Conservation (phyloP, 1,140 invertebrate species). For the Camponotus floridanus region DNA sequence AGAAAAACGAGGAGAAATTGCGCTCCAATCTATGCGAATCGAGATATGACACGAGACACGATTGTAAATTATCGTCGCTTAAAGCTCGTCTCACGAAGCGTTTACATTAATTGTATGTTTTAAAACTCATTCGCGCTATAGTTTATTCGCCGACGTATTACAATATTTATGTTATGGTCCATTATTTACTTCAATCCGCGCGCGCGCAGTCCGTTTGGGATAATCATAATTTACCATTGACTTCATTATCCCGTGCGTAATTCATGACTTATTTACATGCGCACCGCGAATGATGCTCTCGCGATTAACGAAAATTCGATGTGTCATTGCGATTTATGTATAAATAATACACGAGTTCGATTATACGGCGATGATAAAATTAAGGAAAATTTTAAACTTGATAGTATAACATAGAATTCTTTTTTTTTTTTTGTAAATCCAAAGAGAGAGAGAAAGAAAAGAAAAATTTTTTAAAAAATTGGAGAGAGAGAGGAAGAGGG, state of each 20-base stretch:
- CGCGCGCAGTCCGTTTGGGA: conserved; percentile 15
- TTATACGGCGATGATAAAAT: background rate
- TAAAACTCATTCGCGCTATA: conserved; percentile 30
- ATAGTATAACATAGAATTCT: no score
- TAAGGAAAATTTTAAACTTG: background rate
- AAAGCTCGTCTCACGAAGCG: conserved; percentile 12
- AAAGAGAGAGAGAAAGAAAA: background rate
- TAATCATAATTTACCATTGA: conserved; percentile 51
- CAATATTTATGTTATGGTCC: conserved; percentile 49
- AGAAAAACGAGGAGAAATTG: conserved; percentile 28
- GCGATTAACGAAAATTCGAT: conserved; percentile 39
- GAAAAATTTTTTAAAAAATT: background rate
- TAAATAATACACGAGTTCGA: background rate
- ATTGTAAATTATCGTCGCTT: conserved; percentile 29
- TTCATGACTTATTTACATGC: conserved; percentile 46
- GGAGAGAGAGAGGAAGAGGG: no score
- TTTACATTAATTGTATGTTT: conserved; percentile 22
- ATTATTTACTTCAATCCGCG: conserved; percentile 13
- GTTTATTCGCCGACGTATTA: conserved; percentile 18
- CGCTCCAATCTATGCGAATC: background rate
- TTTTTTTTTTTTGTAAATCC: background rate
- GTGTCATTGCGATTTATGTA: conserved; percentile 19
- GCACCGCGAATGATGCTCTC: conserved; percentile 14
- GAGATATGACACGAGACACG: background rate
- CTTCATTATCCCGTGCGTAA: conserved; percentile 50